Percentiles rank a stretch among this genome's conserved stretches.
phyloP scores from a whole-genome alignment of 1,140 invertebrate genomes.

The Diachasma alloeum region DNA sequence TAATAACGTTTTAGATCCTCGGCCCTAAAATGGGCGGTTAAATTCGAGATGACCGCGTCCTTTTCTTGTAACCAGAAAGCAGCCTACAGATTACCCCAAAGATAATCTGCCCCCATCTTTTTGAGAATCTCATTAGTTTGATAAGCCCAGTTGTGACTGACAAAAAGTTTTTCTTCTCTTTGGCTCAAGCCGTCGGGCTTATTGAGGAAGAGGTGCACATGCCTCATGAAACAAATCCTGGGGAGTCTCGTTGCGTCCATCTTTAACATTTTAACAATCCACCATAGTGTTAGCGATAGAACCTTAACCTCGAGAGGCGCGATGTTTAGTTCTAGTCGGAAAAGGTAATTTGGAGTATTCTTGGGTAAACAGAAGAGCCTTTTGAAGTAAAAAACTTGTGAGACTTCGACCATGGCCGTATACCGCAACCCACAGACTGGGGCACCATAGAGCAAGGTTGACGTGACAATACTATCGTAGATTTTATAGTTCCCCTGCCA shows the following conservation, averaged over 20 bases:
- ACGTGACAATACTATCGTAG: conserved; percentile 3
- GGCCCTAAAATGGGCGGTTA: too few species aligned
- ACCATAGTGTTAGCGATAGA: background rate
- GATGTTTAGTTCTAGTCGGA: conserved; percentile 17
- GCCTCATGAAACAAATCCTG: too few species aligned
- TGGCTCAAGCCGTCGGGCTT: too few species aligned
- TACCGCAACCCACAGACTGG: conserved; percentile 23
- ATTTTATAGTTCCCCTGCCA: conserved; percentile 4
- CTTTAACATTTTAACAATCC: conserved; percentile 12
- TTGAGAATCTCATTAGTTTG: background rate
- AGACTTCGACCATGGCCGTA: background rate
- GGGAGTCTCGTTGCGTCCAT: too few species aligned
- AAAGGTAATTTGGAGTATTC: conserved; percentile 12
- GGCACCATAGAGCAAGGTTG: conserved; percentile 17
- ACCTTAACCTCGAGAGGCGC: background rate
- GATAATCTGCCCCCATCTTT: background rate
- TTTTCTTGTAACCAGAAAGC: background rate
- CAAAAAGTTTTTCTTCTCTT: too few species aligned
- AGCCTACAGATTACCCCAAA: background rate
- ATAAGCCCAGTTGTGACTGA: too few species aligned
- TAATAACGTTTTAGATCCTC: too few species aligned
- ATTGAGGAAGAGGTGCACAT: too few species aligned
- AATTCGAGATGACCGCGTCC: too few species aligned
- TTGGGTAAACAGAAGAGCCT: conserved; percentile 9
- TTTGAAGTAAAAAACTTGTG: conserved; percentile 20